Conservation (phyloP, 2,113 vertebrate genomes). For the Ceyx melanurus region DNA sequence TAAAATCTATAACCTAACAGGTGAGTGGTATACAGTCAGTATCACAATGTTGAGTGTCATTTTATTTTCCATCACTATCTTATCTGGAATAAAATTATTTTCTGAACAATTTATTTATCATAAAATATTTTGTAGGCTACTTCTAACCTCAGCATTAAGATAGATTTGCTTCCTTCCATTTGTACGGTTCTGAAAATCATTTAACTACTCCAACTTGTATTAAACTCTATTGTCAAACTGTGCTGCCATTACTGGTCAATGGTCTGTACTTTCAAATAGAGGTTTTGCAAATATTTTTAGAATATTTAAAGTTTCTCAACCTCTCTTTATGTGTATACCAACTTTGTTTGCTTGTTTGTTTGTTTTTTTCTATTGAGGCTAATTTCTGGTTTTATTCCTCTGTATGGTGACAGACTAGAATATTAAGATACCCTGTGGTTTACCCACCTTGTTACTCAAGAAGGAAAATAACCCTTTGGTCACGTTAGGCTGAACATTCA, state of each 20-base stretch:
- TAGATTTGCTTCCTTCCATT: slow-evolving; percentile 3
- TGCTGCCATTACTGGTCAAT: not conserved
- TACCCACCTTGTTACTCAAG: not conserved
- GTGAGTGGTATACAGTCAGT: not conserved
- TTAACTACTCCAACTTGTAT: not conserved
- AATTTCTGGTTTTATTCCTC: not conserved
- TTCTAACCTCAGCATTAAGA: slow-evolving; percentile 34
- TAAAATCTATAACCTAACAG: not conserved
- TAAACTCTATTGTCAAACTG: not conserved
- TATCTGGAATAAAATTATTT: slow-evolving; percentile 66
- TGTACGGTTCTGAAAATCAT: not conserved
- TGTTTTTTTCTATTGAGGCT: not conserved
- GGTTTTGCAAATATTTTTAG: not conserved
- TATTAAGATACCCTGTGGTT: not conserved
- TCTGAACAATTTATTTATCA: slow-evolving; percentile 57
- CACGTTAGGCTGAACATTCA: not conserved
- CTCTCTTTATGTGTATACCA: not conserved
- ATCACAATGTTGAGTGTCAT: not conserved
- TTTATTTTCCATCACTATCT: slow-evolving; percentile 53
- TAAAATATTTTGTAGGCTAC: slow-evolving; percentile 48
- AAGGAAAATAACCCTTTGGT: not conserved
- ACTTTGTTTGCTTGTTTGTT: not conserved
- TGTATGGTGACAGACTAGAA: not conserved
- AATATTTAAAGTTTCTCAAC: not conserved
- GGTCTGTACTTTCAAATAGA: not conserved